These are phyloP conservation scores for Hoplias malabaricus DNA, from an alignment of 2,113 vertebrate genomes.

Conservation along the genomic window DNA sequence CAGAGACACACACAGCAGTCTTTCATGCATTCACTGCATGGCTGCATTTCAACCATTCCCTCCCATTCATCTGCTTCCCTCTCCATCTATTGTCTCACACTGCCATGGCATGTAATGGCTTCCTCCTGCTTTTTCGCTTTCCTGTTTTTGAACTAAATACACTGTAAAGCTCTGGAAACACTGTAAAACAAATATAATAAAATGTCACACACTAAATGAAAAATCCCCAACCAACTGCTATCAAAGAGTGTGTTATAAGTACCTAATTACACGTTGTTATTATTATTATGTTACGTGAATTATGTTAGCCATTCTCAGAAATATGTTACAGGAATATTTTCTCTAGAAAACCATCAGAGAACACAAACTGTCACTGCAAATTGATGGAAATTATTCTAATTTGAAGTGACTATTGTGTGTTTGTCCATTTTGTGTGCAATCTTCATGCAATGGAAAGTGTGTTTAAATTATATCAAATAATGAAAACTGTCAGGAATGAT, in stretches of 20 bases:
- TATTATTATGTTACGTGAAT: background rate
- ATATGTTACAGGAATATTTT: background rate
- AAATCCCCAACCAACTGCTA: too few species aligned
- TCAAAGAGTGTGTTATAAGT: background rate
- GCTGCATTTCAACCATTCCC: slow-evolving; percentile 1
- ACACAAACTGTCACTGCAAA: too few species aligned
- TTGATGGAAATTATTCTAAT: too few species aligned
- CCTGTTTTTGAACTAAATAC: background rate
- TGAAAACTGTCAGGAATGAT: too few species aligned
- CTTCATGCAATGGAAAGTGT: too few species aligned
- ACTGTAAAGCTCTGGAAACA: background rate
- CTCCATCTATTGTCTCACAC: background rate
- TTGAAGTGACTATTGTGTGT: too few species aligned
- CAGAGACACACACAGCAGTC: background rate
- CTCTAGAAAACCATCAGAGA: too few species aligned
- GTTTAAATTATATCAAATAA: too few species aligned
- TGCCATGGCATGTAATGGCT: background rate
- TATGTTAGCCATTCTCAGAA: background rate
- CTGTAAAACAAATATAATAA: background rate
- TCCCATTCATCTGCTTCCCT: background rate
- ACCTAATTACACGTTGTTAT: background rate
- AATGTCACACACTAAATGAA: background rate
- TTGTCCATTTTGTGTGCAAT: too few species aligned
- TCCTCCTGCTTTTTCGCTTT: background rate
- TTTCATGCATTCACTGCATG: slow-evolving; percentile 11